Evolutionary conservation across 2,888 invertebrate species (phyloP).

Genomic region (Sussaba pulchella): DNA sequence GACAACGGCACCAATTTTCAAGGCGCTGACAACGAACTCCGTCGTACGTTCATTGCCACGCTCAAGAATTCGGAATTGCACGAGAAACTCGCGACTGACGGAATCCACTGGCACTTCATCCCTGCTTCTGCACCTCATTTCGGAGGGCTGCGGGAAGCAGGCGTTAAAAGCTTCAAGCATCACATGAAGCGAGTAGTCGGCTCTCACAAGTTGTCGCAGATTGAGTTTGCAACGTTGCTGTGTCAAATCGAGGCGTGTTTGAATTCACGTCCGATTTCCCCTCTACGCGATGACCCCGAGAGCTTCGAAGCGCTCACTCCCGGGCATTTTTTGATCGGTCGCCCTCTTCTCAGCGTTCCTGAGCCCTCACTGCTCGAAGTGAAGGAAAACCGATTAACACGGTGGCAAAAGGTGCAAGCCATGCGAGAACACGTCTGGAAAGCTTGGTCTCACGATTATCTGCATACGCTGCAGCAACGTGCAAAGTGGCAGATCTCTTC

Average conservation of each 20-base stretch:
- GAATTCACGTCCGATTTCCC: constrained; percentile 64
- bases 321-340: constrained; percentile 70
- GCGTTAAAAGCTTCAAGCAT: constrained; percentile 63
- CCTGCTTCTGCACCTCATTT: constrained; percentile 71
- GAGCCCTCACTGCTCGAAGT: constrained; percentile 64
- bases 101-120: constrained; percentile 68
- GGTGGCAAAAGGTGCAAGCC: constrained; percentile 66
- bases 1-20: neutral
- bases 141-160: too few species aligned
- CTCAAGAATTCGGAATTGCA: neutral
- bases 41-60: neutral
- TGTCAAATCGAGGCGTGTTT: constrained; percentile 64
- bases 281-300: constrained; percentile 48
- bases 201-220: constrained; percentile 65
- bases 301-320: constrained; percentile 67
- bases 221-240: constrained; percentile 67
- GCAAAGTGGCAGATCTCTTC: constrained; percentile 62
- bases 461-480: constrained; percentile 69
- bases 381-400: constrained; percentile 62
- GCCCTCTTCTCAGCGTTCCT: constrained; percentile 63
- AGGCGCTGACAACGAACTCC: neutral
- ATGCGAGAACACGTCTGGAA: constrained; percentile 70
- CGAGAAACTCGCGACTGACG: neutral
- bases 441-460: constrained; percentile 69
- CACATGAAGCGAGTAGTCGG: constrained; percentile 71